These are phyloP conservation scores for Amblyornis subalaris DNA, from an alignment of 2,113 vertebrate genomes.

Conservation along the genomic window DNA sequence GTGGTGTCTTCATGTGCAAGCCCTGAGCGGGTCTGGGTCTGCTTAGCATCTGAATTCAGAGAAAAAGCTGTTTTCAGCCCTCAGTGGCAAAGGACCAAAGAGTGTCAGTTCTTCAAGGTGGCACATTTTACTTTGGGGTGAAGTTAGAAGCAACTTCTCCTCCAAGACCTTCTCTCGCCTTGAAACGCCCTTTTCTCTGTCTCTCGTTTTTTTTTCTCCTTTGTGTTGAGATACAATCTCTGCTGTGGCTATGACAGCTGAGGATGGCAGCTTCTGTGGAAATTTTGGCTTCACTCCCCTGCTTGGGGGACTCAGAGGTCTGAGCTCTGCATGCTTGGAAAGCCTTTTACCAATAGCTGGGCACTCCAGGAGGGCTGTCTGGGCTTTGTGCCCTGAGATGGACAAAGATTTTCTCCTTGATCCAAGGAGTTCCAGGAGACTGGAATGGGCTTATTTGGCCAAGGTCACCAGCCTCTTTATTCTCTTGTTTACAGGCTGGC, in stretches of 20 bases:
- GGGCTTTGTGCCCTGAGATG: not conserved
- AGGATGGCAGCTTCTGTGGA: not conserved
- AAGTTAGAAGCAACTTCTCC: not conserved
- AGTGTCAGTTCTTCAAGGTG: not conserved
- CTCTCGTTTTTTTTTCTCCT: not conserved
- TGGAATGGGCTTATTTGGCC: not conserved
- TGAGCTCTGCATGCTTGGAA: not conserved
- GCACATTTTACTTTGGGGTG: not conserved
- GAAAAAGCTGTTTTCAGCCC: not conserved
- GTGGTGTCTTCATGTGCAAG: not conserved
- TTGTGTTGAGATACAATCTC: not conserved
- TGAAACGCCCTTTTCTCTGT: not conserved
- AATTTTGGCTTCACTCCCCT: not conserved
- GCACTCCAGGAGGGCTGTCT: not conserved
- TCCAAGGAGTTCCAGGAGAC: not conserved
- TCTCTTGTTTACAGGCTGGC: not conserved
- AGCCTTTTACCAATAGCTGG: not conserved
- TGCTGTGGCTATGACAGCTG: not conserved
- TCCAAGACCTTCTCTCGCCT: not conserved
- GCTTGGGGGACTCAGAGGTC: not conserved
- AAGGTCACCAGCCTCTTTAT: not conserved
- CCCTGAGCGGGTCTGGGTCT: not conserved
- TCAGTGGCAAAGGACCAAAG: not conserved
- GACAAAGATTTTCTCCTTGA: not conserved
- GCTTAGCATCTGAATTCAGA: not conserved